Percentiles rank a stretch among this genome's conserved stretches.
Conservation (phyloP, 2,113 vertebrate genomes). For the Periophthalmus modestus region DNA sequence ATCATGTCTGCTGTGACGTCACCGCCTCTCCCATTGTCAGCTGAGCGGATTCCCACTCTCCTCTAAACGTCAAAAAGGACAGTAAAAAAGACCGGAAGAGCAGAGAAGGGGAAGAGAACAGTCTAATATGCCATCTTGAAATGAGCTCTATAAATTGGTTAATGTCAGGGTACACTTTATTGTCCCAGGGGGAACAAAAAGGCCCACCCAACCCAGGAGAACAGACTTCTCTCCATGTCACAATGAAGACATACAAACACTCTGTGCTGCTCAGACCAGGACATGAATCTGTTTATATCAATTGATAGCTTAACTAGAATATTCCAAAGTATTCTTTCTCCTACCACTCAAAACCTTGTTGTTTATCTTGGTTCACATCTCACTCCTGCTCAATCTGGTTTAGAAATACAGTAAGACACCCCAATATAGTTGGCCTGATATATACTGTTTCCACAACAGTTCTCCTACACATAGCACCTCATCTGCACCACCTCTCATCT, state of each 20-base stretch:
- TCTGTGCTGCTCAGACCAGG: neutral
- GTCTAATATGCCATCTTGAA: neutral
- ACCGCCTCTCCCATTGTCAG: conserved; percentile 67
- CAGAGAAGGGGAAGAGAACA: conserved; percentile 9
- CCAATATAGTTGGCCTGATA: conserved; percentile 27
- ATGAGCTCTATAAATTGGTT: neutral
- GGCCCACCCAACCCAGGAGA: neutral
- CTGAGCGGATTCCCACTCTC: conserved; percentile 69
- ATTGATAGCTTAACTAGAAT: too few species aligned
- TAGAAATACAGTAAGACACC: conserved; percentile 18
- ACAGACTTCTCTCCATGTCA: neutral
- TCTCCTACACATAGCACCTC: conserved; percentile 49
- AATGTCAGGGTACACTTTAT: neutral
- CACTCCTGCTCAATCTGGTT: conserved; percentile 11
- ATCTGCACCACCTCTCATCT: conserved; percentile 55
- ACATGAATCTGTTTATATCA: neutral
- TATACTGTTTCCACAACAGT: conserved; percentile 34
- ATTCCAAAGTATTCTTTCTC: neutral
- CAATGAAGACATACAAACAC: neutral
- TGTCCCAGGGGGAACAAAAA: neutral
- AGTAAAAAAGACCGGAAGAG: conserved; percentile 18
- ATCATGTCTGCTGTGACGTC: conserved; percentile 71
- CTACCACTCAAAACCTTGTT: neutral
- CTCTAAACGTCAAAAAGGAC: conserved; percentile 63
- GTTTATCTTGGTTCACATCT: conserved; percentile 11